phyloP scores from a whole-genome alignment of 2,113 vertebrate species.

The Crotophaga sulcirostris region DNA sequence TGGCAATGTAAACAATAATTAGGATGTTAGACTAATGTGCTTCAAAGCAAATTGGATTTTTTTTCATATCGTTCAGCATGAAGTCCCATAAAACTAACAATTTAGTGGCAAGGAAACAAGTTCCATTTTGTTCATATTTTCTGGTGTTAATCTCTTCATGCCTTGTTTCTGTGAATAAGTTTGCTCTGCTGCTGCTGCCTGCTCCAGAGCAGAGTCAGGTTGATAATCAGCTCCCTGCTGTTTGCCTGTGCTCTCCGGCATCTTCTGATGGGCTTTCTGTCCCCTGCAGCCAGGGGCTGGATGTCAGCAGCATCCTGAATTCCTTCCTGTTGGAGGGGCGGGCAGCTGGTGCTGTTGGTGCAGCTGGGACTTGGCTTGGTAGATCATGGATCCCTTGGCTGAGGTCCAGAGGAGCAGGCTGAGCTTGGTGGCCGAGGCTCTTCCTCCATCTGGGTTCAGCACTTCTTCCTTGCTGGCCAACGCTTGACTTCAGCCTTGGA shows the following conservation, averaged over 20 bases:
- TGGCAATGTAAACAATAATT: slow-evolving; percentile 87
- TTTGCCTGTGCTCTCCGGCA: slow-evolving; percentile 14
- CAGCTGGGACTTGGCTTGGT: neutral
- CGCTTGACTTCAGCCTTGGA: neutral
- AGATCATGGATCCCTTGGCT: accelerated
- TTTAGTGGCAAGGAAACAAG: slow-evolving; percentile 75
- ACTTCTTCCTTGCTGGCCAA: neutral
- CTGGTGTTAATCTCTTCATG: slow-evolving; percentile 68
- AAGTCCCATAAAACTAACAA: slow-evolving; percentile 82
- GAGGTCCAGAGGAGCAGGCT: neutral
- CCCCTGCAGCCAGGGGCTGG: slow-evolving; percentile 8
- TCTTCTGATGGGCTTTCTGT: slow-evolving; percentile 62
- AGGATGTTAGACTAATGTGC: slow-evolving; percentile 82
- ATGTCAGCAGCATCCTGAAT: slow-evolving; percentile 59
- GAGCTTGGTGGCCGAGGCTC: neutral
- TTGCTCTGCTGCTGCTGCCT: slow-evolving; percentile 35
- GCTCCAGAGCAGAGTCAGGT: slow-evolving; percentile 7
- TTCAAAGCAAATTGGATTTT: slow-evolving; percentile 84
- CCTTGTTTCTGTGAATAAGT: slow-evolving; percentile 62
- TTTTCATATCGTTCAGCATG: slow-evolving; percentile 80
- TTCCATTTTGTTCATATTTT: slow-evolving; percentile 74
- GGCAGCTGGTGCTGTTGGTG: neutral
- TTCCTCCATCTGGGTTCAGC: neutral
- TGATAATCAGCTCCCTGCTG: slow-evolving; percentile 36
- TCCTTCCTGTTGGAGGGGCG: slow-evolving; percentile 43